Base-by-base conservation (phyloP, 2,888 invertebrate genomes). In the Agrotis segetum region DNA sequence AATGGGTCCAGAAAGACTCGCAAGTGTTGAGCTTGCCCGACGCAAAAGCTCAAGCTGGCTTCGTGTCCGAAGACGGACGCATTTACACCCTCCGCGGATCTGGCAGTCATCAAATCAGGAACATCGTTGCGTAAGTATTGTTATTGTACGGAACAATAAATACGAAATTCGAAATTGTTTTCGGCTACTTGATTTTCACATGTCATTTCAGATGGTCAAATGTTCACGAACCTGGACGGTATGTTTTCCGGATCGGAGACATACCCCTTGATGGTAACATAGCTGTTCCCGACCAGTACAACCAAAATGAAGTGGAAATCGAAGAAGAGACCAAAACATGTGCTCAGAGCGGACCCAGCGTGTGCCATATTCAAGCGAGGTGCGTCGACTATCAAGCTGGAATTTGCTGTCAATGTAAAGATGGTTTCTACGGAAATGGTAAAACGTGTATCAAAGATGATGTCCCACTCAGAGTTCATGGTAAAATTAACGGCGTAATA, bases 391-490 rank as follows among this genome's bases (percentile, higher is more conserved):
- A 98, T 88, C 96, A 97, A 63, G 96, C 96, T 47, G 99, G 99
- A 13, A 99, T 98, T 90, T 99, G 99, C 90, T 99, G 99, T 91
- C 96, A 97, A 78, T 99, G 99, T 91, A 96, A 97, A 50, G 94
- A 97, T n/a, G 98, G 98, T 9, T 99, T 96, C 93, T 99, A 98
- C 89, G 99, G 99, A 77, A 99, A 99, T 90, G 99, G 99, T 67
- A 97, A 97, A 90, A 97, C 97, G 65, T 99, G 99, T 90, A 97
- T 99, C 72, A 98, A 98, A 91, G 97, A 97, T 90, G 98, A 98
- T 86, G 96, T 97, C 5, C 99, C 99, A 0, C 96, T 99, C 61
- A 97, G 99, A 87, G 98, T 99, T 16, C 98, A 98, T 74, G 99
- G 99, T 14, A 98, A 98, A 90, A 96, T 99, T n/a, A 97, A 97